These are phyloP conservation scores for Gavialis gangeticus DNA, from an alignment of 2,113 vertebrate species.

Conservation along the genomic window DNA sequence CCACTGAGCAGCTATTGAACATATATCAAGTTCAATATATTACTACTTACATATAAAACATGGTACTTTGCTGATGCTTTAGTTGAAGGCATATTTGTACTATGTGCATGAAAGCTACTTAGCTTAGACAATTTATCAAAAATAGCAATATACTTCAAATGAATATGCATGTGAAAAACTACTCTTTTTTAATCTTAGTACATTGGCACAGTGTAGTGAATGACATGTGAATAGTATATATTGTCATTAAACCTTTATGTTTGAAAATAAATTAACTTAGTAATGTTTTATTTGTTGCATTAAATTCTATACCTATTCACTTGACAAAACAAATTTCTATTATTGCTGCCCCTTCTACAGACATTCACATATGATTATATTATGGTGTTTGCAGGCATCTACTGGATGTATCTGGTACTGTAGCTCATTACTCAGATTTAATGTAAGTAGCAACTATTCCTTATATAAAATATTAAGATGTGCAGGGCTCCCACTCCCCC, in stretches of 20 bases:
- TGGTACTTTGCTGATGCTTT: not conserved
- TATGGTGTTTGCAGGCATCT: conserved; percentile 89
- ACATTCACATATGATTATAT: conserved; percentile 46
- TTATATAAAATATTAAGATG: not conserved
- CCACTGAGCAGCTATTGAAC: not conserved
- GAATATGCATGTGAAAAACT: not conserved
- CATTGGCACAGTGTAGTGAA: not conserved
- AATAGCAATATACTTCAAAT: not conserved
- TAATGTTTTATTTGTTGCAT: not conserved
- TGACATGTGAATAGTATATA: not conserved
- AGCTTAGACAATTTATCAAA: not conserved
- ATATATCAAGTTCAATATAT: not conserved
- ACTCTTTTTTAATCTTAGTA: not conserved
- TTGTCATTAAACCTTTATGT: not conserved
- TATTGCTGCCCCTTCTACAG: not conserved
- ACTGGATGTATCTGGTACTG: conserved; percentile 78
- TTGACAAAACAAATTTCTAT: not conserved
- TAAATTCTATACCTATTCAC: not conserved
- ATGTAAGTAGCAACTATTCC: not conserved
- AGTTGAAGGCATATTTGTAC: not conserved
- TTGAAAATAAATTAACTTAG: not conserved
- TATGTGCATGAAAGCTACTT: not conserved
- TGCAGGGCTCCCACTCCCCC: not conserved
- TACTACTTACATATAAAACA: not conserved
- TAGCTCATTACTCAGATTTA: not conserved